Conservation (phyloP, 1,140 invertebrate species). For the Bombus terrestris region DNA sequence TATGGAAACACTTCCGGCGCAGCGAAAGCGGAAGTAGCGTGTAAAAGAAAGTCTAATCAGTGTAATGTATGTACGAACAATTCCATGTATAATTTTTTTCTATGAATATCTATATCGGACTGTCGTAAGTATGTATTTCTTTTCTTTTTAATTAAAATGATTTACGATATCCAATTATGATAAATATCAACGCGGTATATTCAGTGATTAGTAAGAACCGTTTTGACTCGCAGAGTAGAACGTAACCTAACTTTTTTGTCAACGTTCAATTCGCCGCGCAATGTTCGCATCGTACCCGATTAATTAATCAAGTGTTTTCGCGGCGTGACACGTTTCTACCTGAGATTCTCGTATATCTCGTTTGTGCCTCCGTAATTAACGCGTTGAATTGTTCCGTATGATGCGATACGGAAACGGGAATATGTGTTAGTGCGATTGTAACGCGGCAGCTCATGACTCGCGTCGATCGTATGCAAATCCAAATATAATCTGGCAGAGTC, state of each 20-base stretch:
- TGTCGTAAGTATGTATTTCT: not conserved
- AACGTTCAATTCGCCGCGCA: constrained; percentile 26
- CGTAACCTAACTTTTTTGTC: not conserved
- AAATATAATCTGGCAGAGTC: constrained; percentile 47
- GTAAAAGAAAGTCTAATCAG: constrained; percentile 61
- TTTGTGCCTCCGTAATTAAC: constrained; percentile 58
- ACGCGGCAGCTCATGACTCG: constrained; percentile 26
- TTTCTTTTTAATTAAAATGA: constrained; percentile 55
- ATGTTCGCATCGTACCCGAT: constrained; percentile 41
- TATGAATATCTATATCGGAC: not conserved
- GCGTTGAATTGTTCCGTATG: constrained; percentile 50
- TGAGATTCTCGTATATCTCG: constrained; percentile 59
- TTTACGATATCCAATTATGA: constrained; percentile 48
- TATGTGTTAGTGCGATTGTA: constrained; percentile 24
- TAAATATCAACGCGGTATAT: constrained; percentile 27
- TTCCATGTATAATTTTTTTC: constrained; percentile 4
- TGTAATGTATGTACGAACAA: constrained; percentile 23
- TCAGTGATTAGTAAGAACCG: constrained; percentile 37
- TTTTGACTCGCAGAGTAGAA: constrained; percentile 40
- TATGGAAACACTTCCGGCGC: constrained; percentile 58
- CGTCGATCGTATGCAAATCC: constrained; percentile 45
- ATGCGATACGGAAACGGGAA: not conserved
- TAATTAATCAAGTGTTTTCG: constrained; percentile 62
- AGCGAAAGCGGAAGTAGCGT: constrained; percentile 66
- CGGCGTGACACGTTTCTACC: constrained; percentile 46